A percentile compares a stretch with the other conserved stretches of the same genome.
These are phyloP conservation scores for Zaprionus lachaisei DNA, from an alignment of 1,140 invertebrate genomes.

Conservation along the genomic window DNA sequence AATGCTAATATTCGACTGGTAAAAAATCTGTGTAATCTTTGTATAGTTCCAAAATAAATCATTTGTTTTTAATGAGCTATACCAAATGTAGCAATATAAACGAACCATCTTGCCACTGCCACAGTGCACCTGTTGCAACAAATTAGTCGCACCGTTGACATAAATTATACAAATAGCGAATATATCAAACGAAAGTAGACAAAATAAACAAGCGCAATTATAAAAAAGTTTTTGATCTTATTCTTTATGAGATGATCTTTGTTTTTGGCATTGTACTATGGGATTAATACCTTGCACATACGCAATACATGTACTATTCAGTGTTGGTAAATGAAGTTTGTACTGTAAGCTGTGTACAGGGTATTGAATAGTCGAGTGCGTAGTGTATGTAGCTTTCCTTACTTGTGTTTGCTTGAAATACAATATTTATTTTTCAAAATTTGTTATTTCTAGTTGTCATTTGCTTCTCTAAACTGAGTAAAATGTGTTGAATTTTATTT, in stretches of 20 bases:
- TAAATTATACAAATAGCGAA: slow-evolving; percentile 34
- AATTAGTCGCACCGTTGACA: slow-evolving; percentile 40
- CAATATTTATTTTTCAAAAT: slow-evolving; percentile 16
- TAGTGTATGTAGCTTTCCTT: background rate
- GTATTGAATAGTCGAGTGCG: background rate
- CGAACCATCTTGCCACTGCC: background rate
- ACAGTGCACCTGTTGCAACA: slow-evolving; percentile 62
- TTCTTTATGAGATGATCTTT: slow-evolving; percentile 3
- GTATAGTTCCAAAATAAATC: slow-evolving; percentile 4
- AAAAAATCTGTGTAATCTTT: background rate
- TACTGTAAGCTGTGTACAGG: background rate
- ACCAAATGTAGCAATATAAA: slow-evolving; percentile 36
- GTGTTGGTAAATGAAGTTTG: background rate
- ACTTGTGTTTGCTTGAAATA: background rate
- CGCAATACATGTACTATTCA: too few relatives aligned
- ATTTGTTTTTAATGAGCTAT: slow-evolving; percentile 20
- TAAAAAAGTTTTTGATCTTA: slow-evolving; percentile 2
- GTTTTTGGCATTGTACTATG: background rate
- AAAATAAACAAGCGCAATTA: slow-evolving; percentile 45
- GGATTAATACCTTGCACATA: background rate
- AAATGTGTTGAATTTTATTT: slow-evolving; percentile 29
- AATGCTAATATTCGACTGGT: background rate
- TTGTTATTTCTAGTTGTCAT: background rate
- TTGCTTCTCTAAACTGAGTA: background rate
- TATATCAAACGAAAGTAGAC: slow-evolving; percentile 24